A percentile compares a stretch with the other conserved stretches of the same genome.
Evolutionary conservation across 2,113 vertebrate genomes (phyloP).

Genomic region (Struthio camelus): DNA sequence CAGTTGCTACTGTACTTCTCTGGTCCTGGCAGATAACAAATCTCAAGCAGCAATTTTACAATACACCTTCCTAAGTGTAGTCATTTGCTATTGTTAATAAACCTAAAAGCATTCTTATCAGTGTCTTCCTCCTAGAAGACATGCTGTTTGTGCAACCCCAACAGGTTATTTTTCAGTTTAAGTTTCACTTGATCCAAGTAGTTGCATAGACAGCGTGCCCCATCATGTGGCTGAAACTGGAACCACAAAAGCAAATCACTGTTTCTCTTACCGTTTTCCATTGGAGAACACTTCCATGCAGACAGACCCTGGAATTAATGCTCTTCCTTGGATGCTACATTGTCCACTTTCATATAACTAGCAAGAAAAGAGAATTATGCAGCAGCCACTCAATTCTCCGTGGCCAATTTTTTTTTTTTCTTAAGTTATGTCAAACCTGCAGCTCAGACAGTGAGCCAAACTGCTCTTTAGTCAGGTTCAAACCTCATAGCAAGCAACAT

Average conservation of each 20-base stretch:
- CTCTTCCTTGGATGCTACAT: neutral
- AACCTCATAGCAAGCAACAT: neutral
- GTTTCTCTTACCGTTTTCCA: neutral
- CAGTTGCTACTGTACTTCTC: neutral
- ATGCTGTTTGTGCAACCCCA: neutral
- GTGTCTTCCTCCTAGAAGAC: neutral
- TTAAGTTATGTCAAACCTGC: rapidly evolving
- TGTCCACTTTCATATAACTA: too few species aligned
- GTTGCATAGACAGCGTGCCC: neutral
- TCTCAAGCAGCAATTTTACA: too few species aligned
- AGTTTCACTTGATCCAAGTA: rapidly evolving
- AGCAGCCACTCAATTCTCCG: rapidly evolving
- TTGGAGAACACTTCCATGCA: too few species aligned
- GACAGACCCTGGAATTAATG: rapidly evolving
- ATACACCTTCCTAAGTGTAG: neutral
- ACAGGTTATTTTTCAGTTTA: rapidly evolving
- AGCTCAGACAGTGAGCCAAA: rapidly evolving
- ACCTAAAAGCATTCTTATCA: rapidly evolving
- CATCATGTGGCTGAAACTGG: neutral
- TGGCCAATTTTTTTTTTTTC: neutral
- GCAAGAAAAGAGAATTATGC: rapidly evolving
- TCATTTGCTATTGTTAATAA: neutral
- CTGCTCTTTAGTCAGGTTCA: rapidly evolving
- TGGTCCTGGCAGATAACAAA: neutral
- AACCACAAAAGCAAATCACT: neutral